phyloP scores from a whole-genome alignment of 2,888 invertebrate species.

The Ethmia dodecea region DNA sequence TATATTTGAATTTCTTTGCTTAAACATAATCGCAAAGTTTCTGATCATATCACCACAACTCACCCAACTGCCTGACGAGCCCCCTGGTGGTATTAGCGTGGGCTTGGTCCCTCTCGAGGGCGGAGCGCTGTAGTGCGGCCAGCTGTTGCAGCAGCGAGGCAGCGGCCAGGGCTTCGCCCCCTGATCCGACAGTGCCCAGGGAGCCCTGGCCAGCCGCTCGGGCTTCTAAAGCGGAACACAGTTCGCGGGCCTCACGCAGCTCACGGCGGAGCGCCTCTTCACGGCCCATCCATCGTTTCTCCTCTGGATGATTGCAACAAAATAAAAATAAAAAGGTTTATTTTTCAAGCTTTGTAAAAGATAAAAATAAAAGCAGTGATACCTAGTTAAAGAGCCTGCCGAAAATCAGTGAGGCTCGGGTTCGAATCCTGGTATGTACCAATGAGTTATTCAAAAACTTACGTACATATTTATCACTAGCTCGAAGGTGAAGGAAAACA shows the following conservation, averaged over 20 bases:
- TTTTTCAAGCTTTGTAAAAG: not conserved
- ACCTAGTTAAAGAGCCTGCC: too few relatives aligned
- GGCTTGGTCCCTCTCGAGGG: slow-evolving; percentile 41
- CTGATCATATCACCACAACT: too few relatives aligned
- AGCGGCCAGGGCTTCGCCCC: slow-evolving; percentile 26
- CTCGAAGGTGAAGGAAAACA: too few relatives aligned
- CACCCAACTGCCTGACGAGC: slow-evolving; percentile 26
- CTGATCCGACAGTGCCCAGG: too few relatives aligned
- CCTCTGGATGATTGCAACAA: slow-evolving; percentile 38
- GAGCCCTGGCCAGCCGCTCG: slow-evolving; percentile 21
- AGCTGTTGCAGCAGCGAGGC: slow-evolving; percentile 45
- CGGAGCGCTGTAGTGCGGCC: slow-evolving; percentile 49
- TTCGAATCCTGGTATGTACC: too few relatives aligned
- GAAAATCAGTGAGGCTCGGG: too few relatives aligned
- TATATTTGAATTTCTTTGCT: too few relatives aligned
- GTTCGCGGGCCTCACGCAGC: slow-evolving; percentile 38
- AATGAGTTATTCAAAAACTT: too few relatives aligned
- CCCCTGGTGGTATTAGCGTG: slow-evolving; percentile 26
- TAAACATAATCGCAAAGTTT: too few relatives aligned
- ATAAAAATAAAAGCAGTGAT: too few relatives aligned
- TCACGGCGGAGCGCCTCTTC: slow-evolving; percentile 52
- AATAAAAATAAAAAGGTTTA: too few relatives aligned
- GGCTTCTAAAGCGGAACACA: slow-evolving; percentile 18
- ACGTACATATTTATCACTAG: too few relatives aligned
- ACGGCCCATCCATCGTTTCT: slow-evolving; percentile 57